Conservation (phyloP, 2,113 vertebrate genomes). For the Perca schrenkii region DNA sequence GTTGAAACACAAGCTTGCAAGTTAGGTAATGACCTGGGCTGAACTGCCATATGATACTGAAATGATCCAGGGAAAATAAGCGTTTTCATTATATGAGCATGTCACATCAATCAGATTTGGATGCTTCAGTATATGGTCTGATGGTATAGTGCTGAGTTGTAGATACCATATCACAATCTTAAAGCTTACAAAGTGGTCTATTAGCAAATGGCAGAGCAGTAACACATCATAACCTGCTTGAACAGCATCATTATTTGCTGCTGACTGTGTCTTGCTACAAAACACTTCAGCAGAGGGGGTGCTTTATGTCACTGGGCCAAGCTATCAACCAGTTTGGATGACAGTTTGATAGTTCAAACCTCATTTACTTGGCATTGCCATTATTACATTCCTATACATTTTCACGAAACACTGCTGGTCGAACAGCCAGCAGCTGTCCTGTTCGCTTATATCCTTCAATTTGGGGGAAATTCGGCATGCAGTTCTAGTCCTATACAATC, state of each 20-base stretch:
- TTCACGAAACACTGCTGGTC: background rate
- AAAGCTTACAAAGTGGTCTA: background rate
- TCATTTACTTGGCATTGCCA: background rate
- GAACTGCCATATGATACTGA: slow-evolving; percentile 29
- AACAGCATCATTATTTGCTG: background rate
- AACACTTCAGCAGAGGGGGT: background rate
- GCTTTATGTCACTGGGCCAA: background rate
- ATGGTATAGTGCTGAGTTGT: background rate
- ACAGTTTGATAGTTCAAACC: background rate
- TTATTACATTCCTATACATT: background rate
- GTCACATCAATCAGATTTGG: background rate
- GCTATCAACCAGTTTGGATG: background rate
- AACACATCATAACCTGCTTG: background rate
- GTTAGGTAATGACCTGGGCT: slow-evolving; percentile 23
- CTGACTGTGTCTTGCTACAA: background rate
- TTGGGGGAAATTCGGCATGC: background rate
- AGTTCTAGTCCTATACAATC: background rate
- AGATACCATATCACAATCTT: background rate
- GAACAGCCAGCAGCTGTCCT: background rate
- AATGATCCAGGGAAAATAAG: slow-evolving; percentile 6
- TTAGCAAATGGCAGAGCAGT: background rate
- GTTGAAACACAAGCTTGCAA: slow-evolving; percentile 26
- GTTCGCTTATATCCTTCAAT: background rate
- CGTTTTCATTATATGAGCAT: background rate
- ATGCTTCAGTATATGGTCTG: background rate